A percentile compares a stretch with the other conserved stretches of the same genome.
Evolutionary conservation across 2,888 invertebrate genomes (phyloP).

Genomic region (Autographa gamma): DNA sequence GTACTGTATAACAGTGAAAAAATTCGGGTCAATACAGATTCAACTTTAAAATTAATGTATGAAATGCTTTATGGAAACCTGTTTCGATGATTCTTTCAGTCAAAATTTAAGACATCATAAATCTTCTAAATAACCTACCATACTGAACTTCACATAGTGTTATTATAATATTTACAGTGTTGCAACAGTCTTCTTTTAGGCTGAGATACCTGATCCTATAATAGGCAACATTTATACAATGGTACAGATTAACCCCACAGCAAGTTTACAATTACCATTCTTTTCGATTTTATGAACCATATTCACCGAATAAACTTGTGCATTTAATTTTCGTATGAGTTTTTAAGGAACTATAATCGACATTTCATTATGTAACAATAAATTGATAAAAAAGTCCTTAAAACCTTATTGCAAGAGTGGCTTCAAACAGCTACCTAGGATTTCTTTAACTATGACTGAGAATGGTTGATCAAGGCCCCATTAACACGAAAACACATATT

Average conservation of each 20-base stretch:
- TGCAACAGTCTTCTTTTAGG: slow-evolving; percentile 26
- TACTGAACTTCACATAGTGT: slow-evolving; percentile 23
- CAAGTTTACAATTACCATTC: background rate
- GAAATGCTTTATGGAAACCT: slow-evolving; percentile 1
- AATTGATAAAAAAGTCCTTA: background rate
- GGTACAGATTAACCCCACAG: slow-evolving; percentile 1
- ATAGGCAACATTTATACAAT: background rate
- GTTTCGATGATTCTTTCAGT: slow-evolving; percentile 5
- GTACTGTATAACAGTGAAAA: too few species aligned
- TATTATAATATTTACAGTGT: slow-evolving; percentile 35
- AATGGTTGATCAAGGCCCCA: background rate
- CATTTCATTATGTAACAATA: too few species aligned
- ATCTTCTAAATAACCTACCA: slow-evolving; percentile 13
- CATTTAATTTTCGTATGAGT: background rate
- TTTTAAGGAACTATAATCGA: too few species aligned
- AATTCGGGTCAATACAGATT: background rate
- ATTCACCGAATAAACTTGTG: background rate
- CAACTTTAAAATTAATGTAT: background rate
- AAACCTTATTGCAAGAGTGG: background rate
- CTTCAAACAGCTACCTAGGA: background rate
- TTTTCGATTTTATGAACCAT: background rate
- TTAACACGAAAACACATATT: background rate
- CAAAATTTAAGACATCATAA: slow-evolving; percentile 15
- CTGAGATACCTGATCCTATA: slow-evolving; percentile 8
- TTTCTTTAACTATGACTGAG: background rate